Evolutionary conservation across 2,113 vertebrate species (phyloP), one percentile per base, ranked within the genome.

Genomic region (Equus przewalskii): DNA sequence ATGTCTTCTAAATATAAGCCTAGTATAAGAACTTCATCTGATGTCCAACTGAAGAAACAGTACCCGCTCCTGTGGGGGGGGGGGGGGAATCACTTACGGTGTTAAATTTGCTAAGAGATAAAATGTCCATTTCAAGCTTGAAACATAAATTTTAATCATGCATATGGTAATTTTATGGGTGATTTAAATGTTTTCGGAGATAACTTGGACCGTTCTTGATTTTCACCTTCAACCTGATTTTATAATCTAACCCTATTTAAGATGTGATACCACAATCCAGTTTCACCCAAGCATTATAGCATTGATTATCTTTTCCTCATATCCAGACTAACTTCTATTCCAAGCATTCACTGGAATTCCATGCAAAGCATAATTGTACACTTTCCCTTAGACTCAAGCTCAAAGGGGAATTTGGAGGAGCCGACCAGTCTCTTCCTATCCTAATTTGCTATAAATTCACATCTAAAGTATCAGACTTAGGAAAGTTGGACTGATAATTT

Each of bases 211-310:
- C 65, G 24, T 58, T 93, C 28, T 88, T 70, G 21, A 60, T 81
- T 72, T 92, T 84, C 9, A 41, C 46, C 44, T 96, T 70, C 24
- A 24, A 79, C 6, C n/a, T 89, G 58, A 36, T 83, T 93, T 97
- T 91, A 36, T 51, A 93, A 30, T 2, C 2, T 73, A 56, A 84
- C 26, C 7, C 11, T 19, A 56, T 24, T 96, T 91, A 67, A 85
- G 81, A 54, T 41, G 69, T 41, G 8, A 62, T 78, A 51, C 14
- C 19, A 64, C 41, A 62, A 30, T n/a, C 12, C 18, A 51, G 8
- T 88, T 90, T 82, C 8, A 78, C 15, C 12, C 10, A 81, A 67
- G 16, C 30, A 19, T 90, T 83, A 70, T 7, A 60, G 7, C 26
- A 72, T 26, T 73, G 41, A 44, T 65, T 6, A 88, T 67, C 5